Evolutionary conservation across 2,888 invertebrate genomes (phyloP).

Genomic region (Meandrusa payeni): DNA sequence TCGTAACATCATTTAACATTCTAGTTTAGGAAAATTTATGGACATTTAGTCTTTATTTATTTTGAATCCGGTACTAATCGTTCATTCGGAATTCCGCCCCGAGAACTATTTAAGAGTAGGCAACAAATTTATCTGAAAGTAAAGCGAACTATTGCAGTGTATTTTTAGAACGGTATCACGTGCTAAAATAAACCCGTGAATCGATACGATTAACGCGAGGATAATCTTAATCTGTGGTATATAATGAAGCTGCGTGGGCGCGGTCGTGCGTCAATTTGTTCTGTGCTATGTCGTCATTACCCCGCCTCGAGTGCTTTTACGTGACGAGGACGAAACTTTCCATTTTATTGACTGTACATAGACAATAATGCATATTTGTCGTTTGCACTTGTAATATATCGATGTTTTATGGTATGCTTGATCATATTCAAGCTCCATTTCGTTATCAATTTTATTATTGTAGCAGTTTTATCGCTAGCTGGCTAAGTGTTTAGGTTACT

Average conservation of each 20-base stretch:
- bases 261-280: conserved; percentile 70
- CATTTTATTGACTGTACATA: conserved; percentile 14
- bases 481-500: no score
- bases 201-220: conserved; percentile 44
- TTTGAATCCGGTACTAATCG: no score
- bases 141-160: conserved; percentile 14
- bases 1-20: no score
- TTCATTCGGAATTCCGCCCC: conserved; percentile 1
- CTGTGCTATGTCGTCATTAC: conserved; percentile 58
- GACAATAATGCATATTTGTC: conserved; percentile 14
- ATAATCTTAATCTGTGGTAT: conserved; percentile 47
- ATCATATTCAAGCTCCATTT: no score
- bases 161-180: conserved; percentile 22
- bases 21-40: no score
- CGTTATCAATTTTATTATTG: no score
- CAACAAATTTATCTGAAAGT: conserved; percentile 14
- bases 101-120: conserved; percentile 14
- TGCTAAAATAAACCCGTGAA: conserved; percentile 34
- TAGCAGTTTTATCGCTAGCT: no score
- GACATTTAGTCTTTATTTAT: no score
- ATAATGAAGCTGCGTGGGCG: conserved; percentile 59
- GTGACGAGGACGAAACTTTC: conserved; percentile 19
- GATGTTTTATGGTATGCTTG: no score
- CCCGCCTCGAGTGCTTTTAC: conserved; percentile 31
- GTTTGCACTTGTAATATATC: no score